phyloP scores from a whole-genome alignment of 1,140 invertebrate species.

The Lasaia peninsularis region DNA sequence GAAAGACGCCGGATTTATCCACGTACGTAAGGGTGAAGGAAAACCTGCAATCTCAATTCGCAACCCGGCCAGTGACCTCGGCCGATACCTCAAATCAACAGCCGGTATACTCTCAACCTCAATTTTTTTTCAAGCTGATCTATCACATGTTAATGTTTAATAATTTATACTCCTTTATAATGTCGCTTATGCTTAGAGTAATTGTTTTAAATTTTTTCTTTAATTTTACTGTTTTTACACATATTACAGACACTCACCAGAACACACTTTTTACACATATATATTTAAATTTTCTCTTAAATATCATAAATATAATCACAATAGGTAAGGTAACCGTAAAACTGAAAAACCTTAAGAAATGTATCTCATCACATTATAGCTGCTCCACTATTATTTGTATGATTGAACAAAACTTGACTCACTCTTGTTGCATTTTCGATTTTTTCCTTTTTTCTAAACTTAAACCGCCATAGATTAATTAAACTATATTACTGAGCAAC shows the following conservation, averaged over 20 bases:
- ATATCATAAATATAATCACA: too few relatives aligned
- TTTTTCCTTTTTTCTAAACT: background rate
- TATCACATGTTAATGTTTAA: background rate
- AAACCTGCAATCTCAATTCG: background rate
- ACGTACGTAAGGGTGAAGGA: background rate
- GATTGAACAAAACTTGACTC: background rate
- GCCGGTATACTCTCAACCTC: background rate
- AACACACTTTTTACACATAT: too few relatives aligned
- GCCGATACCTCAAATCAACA: too few relatives aligned
- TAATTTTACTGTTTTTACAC: too few relatives aligned
- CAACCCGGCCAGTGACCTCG: background rate
- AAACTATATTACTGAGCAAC: background rate
- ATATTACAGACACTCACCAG: too few relatives aligned
- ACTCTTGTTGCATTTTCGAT: background rate
- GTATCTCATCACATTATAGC: too few relatives aligned
- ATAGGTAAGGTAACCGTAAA: too few relatives aligned
- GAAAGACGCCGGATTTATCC: background rate
- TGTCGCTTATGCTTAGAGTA: too few relatives aligned
- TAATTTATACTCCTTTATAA: too few relatives aligned
- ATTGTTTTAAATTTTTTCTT: too few relatives aligned
- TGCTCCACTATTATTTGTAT: background rate
- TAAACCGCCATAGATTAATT: background rate
- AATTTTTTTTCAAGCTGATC: background rate
- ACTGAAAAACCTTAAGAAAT: too few relatives aligned
- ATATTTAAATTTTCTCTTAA: too few relatives aligned